Evolutionary conservation across 2,888 invertebrate genomes (phyloP), one percentile per base, ranked within the genome.

Genomic region (Meteorus cinctellus): DNA sequence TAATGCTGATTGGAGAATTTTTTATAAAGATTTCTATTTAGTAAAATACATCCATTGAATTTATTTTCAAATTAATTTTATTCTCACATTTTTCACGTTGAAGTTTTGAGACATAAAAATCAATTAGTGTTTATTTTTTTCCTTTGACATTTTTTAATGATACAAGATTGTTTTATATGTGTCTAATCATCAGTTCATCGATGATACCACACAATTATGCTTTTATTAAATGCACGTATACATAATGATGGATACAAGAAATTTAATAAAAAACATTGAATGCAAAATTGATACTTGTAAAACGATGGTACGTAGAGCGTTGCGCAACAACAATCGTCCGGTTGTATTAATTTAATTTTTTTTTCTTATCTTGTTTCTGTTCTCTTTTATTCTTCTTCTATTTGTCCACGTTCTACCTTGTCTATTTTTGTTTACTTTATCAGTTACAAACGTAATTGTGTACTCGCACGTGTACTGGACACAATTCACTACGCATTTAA

Each of bases 251-350:
- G 2, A 19, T 4, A 19, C 24, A 55, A 19, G n/a, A 55, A 4
- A 55, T 55, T 48, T 29, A 51, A 48, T 14, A 31, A 68, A 68
- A 51, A 68, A 31, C 24, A 12, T 41, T 66, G 16, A 66, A 41
- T 41, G 10, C 12, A 12, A 27, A 68, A 68, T 68, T 6, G 31
- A 68, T 68, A 8, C 31, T 27, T 68, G 29, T 16, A 51, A 29
- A 51, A 27, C 51, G 27, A 27, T 48, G 29, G n/a, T 45, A 45
- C 10, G 67, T 41, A 12, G n/a, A 66, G 8, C 41, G 2, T 67
- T 67, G 29, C 29, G 27, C 24, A 67, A 67, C 67, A 5, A 16
- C 14, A 48, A 45, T 67, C 29, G 14, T n/a, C 19, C 36, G 36
- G 36, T 65, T 16, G 19, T 41, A n/a, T n/a, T 14, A 48, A 24